A percentile compares a stretch with the other conserved stretches of the same genome.
Evolutionary conservation across 2,888 invertebrate genomes (phyloP).

Genomic region (Lumbricus terrestris): DNA sequence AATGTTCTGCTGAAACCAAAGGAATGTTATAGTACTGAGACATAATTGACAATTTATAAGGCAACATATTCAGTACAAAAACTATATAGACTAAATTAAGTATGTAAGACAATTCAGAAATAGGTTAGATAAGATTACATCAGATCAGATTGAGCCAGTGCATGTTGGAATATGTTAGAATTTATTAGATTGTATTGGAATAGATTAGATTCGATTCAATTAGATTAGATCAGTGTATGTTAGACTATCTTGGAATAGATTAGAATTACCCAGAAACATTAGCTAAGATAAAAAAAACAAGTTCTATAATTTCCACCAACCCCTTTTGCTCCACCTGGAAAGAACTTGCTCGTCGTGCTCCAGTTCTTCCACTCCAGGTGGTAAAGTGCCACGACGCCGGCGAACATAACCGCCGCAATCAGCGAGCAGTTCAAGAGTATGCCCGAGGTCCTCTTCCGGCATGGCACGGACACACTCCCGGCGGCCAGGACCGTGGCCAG

Average conservation of each 20-base stretch:
- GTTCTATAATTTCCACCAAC: background rate
- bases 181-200: too few relatives aligned
- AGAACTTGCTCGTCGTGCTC: background rate
- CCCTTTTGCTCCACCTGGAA: background rate
- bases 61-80: too few relatives aligned
- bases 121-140: too few relatives aligned
- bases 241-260: background rate
- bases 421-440: background rate
- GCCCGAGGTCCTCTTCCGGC: background rate
- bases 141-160: too few relatives aligned
- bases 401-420: background rate
- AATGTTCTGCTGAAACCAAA: too few relatives aligned
- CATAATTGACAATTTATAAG: too few relatives aligned
- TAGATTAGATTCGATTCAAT: too few relatives aligned
- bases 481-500: background rate
- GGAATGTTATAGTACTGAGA: too few relatives aligned
- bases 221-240: too few relatives aligned
- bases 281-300: background rate
- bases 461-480: background rate
- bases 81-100: too few relatives aligned
- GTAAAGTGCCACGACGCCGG: background rate
- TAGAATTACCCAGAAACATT: background rate
- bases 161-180: too few relatives aligned
- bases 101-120: too few relatives aligned
- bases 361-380: background rate